A percentile compares a stretch with the other conserved stretches of the same genome.
phyloP scores from a whole-genome alignment of 2,113 vertebrate genomes.

The Macroglossus sobrinus region DNA sequence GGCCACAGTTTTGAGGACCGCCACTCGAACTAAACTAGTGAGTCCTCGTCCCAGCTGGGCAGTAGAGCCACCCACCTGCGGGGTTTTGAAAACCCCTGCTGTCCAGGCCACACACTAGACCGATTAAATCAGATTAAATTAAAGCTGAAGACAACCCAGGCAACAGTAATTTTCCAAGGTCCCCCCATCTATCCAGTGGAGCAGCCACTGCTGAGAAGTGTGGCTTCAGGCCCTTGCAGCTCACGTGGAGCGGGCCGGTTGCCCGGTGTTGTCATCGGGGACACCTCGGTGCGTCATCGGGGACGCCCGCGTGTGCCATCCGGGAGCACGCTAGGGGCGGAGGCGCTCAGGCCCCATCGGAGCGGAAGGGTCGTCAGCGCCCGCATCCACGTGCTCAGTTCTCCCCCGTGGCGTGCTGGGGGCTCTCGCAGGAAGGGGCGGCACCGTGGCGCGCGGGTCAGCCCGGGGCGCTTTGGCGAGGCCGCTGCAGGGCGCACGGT shows the following conservation, averaged over 20 bases:
- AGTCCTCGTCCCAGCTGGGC: not conserved
- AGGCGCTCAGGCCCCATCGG: not conserved
- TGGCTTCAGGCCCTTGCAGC: not conserved
- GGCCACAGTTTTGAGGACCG: not conserved
- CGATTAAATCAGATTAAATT: not conserved
- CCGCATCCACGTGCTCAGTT: not conserved
- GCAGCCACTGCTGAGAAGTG: not conserved
- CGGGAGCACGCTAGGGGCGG: not conserved
- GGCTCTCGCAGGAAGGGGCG: not conserved
- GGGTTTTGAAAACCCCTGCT: not conserved
- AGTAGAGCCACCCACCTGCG: not conserved
- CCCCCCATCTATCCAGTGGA: not conserved
- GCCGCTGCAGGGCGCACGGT: not conserved
- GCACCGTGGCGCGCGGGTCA: not conserved
- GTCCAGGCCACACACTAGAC: not conserved
- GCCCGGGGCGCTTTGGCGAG: not conserved
- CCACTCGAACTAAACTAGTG: not conserved
- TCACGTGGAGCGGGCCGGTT: not conserved
- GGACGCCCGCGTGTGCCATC: too few relatives aligned
- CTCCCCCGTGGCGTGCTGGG: accelerated
- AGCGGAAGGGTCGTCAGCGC: not conserved
- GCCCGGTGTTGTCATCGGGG: too few relatives aligned
- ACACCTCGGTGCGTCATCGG: too few relatives aligned
- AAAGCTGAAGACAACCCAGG: not conserved
- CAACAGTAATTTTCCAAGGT: not conserved